Conservation (phyloP, 2,797 vertebrate genomes). For the Sebastiscus tertius region DNA sequence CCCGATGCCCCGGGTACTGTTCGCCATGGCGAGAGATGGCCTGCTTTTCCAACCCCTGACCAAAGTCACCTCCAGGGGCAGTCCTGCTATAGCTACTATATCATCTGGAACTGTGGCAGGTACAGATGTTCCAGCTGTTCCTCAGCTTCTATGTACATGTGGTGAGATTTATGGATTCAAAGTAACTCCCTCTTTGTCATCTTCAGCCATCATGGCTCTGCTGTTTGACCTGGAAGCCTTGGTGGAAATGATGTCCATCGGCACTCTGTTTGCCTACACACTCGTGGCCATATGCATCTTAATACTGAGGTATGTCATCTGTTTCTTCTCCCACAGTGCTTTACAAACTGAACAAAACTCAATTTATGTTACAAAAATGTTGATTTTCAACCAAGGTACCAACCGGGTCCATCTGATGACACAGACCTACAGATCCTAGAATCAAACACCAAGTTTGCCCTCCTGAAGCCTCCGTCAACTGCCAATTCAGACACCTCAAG, state of each 20-base stretch:
- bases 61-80: conserved; percentile 82
- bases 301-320: conserved; percentile 84
- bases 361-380: not conserved
- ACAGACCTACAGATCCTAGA: conserved; percentile 40
- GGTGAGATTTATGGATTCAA: not conserved
- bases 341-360: not conserved
- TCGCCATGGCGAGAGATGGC: conserved; percentile 91
- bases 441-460: conserved; percentile 45
- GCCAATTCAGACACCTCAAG: conserved; percentile 75
- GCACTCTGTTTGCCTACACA: conserved; percentile 89
- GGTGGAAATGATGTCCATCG: conserved; percentile 90
- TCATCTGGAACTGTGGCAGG: conserved; percentile 87
- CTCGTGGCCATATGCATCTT: conserved; percentile 90
- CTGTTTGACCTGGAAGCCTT: conserved; percentile 89
- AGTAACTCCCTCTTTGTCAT: conserved; percentile 17
- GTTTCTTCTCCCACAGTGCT: not conserved
- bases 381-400: conserved; percentile 79
- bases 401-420: conserved; percentile 47
- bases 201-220: conserved; percentile 87
- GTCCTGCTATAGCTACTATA: conserved; percentile 87
- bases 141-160: not conserved
- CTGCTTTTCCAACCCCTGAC: conserved; percentile 88
- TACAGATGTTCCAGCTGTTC: conserved; percentile 54
- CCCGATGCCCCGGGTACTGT: conserved; percentile 90
- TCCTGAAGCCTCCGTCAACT: conserved; percentile 64